phyloP scores from a whole-genome alignment of 2,888 invertebrate species.

The Thysanoteuthis rhombus region DNA sequence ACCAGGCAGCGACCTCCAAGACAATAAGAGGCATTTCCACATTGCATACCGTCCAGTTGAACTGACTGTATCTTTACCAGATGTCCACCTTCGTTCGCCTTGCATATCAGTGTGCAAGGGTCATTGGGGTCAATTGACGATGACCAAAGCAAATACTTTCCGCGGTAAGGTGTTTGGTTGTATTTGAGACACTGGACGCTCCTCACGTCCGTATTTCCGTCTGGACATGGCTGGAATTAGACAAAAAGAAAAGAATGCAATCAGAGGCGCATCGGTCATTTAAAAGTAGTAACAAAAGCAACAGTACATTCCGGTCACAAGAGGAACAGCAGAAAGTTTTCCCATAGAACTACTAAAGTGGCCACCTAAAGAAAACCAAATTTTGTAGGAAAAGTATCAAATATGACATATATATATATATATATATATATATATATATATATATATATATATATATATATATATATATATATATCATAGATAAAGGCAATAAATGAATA shows the following conservation, averaged over 20 bases:
- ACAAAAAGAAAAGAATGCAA: background rate
- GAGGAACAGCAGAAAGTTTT: no score
- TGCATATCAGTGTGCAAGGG: constrained; percentile 15
- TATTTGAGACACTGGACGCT: background rate
- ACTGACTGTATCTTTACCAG: constrained; percentile 14
- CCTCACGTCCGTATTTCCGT: background rate
- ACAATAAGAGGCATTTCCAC: constrained; percentile 22
- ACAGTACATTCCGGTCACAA: no score
- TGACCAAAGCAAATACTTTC: background rate
- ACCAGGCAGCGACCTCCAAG: constrained; percentile 17
- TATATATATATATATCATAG: no score
- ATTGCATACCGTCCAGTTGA: constrained; percentile 20
- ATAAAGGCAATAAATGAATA: no score
- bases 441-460: no score
- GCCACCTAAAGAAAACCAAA: no score
- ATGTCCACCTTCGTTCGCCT: constrained; percentile 23
- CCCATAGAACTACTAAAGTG: no score
- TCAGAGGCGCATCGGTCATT: background rate
- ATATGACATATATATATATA: no score
- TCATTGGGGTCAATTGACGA: background rate
- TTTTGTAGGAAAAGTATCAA: no score
- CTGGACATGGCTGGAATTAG: background rate
- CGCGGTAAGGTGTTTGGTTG: background rate
- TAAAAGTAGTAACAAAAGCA: no score
- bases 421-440: no score